Base-by-base conservation (phyloP, 2,797 vertebrate genomes). In the Limosa lapponica region DNA sequence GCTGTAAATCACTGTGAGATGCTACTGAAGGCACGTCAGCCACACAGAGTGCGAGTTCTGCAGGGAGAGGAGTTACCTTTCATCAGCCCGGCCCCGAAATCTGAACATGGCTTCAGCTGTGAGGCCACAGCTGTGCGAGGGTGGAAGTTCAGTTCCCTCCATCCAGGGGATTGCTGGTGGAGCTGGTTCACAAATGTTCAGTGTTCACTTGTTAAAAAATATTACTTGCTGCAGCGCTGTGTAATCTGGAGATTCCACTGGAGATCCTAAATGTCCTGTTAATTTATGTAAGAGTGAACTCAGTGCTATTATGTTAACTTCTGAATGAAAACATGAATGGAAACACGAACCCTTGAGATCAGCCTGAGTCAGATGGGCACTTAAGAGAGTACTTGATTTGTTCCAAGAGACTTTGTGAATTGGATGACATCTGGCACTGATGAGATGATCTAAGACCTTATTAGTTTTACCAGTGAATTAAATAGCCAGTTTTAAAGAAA, bases 1-100 rank as follows among this genome's bases (percentile, higher is more conserved):
- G 66, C 78, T 93, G 90, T 96, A 96, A 96, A 96, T 96, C 94
- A 89, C 25, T 17, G 32, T 4, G 55, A 62, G 69, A 89, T 96
- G 82, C 89, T 96, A 24, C 90, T 82, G 17, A 69, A 80, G 62
- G 71, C 89, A 94, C 8, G 66, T 95, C 93, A 77, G 93, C 87
- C 1, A 1, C 6, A 23, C 23, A 79, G 62, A 95, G 49, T 61
- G 59, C 48, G 69, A 78, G 66, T 72, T 90, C 90, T 72, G 54
- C 13, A 4, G 48, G 62, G 39, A 82, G 73, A 89, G 9, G 64
- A 67, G 37, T 61, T 93, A 44, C 36, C 54, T 93, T 92, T 86
- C 85, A 82, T 89, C 69, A 82, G 28, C 61, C 78, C 49, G 19
- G 30, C 39, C 54, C 39, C 4, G 24, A 91, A 93, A 87, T 57